Evolutionary conservation across 2,113 vertebrate species (phyloP), one percentile per base, ranked within the genome.

Genomic region (Serilophus lunatus): DNA sequence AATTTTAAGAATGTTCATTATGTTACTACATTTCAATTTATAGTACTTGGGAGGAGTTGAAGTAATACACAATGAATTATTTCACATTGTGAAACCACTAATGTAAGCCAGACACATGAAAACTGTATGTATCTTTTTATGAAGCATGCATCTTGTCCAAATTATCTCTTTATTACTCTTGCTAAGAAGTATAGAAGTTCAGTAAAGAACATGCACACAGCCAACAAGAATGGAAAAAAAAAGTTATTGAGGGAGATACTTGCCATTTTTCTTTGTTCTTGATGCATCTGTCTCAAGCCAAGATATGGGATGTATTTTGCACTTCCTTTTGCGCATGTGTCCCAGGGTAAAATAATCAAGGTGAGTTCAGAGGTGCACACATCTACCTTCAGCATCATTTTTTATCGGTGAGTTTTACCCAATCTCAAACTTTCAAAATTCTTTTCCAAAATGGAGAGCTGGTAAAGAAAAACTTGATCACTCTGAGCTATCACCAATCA

Each of bases 71-170:
- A 91, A 45, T 57, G 4, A 80, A 80, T 74, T 93, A 69, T 80
- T 94, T 90, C 31, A 59, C 24, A 83, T 70, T 90, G 31, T 77
- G 66, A 80, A 92, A 80, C 79, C 71, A 59, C 59, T 95, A 82
- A 95, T 85, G 79, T 50, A 85, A 84, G 36, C 57, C 94, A 97
- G 86, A 50, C n/a, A 76, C 29, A 71, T 20, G 47, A 91, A 92
- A 84, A 33, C 19, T 84, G 12, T 35, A 76, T 66, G 42, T 28
- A 71, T 79, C 53, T 85, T 82, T 81, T 85, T 50, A 82, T 38
- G 74, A 82, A 79, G 54, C 51, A 23, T 36, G 12, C 81, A 91
- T 91, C 85, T 96, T 95, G 79, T 69, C 51, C 75, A 90, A 85
- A 95, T 92, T 87, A 72, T 53, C 65, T 92, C 57, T 60, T 81